Percentiles rank a stretch among this genome's conserved stretches.
These are phyloP conservation scores for Drosophila falleni DNA, from an alignment of 2,888 invertebrate genomes.

Conservation along the genomic window DNA sequence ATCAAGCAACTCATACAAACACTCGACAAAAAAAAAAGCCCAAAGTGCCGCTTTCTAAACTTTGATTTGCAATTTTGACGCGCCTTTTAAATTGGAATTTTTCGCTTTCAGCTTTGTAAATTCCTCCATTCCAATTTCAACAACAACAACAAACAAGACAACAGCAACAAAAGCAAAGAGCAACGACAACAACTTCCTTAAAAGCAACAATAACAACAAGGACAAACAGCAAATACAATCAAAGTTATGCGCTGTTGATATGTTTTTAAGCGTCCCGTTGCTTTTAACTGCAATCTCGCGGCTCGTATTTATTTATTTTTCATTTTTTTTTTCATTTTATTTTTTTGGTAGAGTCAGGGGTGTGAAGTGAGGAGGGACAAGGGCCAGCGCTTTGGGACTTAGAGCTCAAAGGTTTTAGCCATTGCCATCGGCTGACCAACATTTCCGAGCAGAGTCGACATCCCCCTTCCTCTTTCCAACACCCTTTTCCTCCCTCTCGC, in stretches of 20 bases:
- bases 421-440: constrained; percentile 29
- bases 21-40: constrained; percentile 30
- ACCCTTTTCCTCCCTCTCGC: background rate
- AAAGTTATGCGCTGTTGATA: constrained; percentile 56
- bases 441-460: constrained; percentile 24
- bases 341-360: background rate
- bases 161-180: background rate
- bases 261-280: constrained; percentile 61
- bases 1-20: constrained; percentile 59
- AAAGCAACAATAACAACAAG: constrained; percentile 19
- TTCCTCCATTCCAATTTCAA: constrained; percentile 1
- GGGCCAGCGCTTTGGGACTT: constrained; percentile 38
- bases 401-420: constrained; percentile 70
- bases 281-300: constrained; percentile 54
- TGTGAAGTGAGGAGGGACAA: background rate
- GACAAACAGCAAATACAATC: constrained; percentile 36
- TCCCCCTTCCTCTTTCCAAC: constrained; percentile 24
- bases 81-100: constrained; percentile 73
- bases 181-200: background rate
- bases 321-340: constrained; percentile 12
- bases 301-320: constrained; percentile 61
- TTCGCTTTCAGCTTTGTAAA: constrained; percentile 45
- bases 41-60: constrained; percentile 63
- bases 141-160: constrained; percentile 3
- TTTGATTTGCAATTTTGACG: constrained; percentile 76